Percentiles rank a stretch among this genome's conserved stretches.
Evolutionary conservation across 2,797 vertebrate species (phyloP).

Genomic region (Sebastes variabilis): DNA sequence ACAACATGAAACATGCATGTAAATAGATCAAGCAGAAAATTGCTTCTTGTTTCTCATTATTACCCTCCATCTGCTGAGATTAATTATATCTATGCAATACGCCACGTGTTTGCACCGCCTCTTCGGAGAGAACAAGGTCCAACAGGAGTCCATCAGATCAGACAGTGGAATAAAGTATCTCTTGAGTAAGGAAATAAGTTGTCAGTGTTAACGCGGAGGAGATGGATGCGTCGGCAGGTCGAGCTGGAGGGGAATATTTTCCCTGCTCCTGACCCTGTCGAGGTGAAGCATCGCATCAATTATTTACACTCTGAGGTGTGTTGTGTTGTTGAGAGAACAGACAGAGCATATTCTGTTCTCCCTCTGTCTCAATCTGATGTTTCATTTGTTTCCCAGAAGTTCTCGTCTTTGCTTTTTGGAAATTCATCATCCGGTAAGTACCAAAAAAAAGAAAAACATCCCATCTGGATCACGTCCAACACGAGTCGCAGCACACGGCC

Average conservation of each 20-base stretch:
- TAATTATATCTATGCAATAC: neutral
- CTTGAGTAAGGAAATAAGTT: slow-evolving; percentile 10
- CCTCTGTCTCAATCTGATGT: slow-evolving; percentile 9
- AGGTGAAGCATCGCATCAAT: slow-evolving; percentile 27
- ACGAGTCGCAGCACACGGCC: neutral
- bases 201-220: slow-evolving; percentile 27
- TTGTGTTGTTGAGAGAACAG: slow-evolving; percentile 1
- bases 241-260: slow-evolving; percentile 33
- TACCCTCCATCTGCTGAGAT: slow-evolving; percentile 13
- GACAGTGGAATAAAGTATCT: slow-evolving; percentile 1
- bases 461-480: neutral
- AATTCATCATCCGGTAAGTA: slow-evolving; percentile 14
- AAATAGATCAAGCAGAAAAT: slow-evolving; percentile 53
- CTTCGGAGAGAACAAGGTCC: neutral
- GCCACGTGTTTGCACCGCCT: neutral
- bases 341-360: neutral
- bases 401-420: neutral
- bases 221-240: slow-evolving; percentile 15
- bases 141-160: slow-evolving; percentile 16
- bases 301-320: slow-evolving; percentile 43
- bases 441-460: neutral
- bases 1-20: slow-evolving; percentile 1
- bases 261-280: slow-evolving; percentile 33
- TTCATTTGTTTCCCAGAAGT: slow-evolving; percentile 57
- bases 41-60: slow-evolving; percentile 28